Conservation (phyloP, 2,797 vertebrate genomes). For the Atherinosoma microstoma region DNA sequence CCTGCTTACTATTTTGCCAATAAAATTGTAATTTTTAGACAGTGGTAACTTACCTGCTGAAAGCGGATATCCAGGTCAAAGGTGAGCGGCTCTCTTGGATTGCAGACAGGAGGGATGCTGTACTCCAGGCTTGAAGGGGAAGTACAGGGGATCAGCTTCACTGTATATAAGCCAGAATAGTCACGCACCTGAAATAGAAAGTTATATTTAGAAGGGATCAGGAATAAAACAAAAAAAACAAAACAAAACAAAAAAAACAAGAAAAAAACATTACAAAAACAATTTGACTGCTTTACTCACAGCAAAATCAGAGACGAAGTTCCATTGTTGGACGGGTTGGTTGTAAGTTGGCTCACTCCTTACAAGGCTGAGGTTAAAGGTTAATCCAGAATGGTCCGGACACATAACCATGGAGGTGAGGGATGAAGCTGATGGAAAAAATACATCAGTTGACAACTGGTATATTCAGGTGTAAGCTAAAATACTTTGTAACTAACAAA, state of each 20-base stretch:
- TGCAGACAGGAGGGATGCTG: conserved; percentile 89
- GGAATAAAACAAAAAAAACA: neutral
- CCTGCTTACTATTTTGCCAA: neutral
- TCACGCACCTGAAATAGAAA: conserved; percentile 88
- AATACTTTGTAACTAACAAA: neutral
- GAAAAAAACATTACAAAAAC: neutral
- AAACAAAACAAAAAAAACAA: neutral
- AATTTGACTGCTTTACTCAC: conserved; percentile 78
- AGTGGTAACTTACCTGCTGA: conserved; percentile 87
- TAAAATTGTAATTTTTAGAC: neutral
- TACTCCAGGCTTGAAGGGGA: conserved; percentile 86
- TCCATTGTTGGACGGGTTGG: conserved; percentile 95
- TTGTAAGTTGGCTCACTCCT: conserved; percentile 91
- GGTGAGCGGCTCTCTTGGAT: conserved; percentile 89
- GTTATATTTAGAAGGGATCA: neutral
- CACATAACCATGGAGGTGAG: conserved; percentile 91
- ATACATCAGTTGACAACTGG: neutral
- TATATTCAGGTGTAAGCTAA: neutral
- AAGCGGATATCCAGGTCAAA: conserved; percentile 96
- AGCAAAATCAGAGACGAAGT: conserved; percentile 92
- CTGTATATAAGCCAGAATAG: conserved; percentile 93
- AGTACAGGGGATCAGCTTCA: conserved; percentile 91
- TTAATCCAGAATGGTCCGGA: conserved; percentile 89
- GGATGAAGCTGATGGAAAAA: conserved; percentile 80
- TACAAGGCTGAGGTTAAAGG: conserved; percentile 91